Percentiles rank a stretch among this genome's conserved stretches.
phyloP scores from a whole-genome alignment of 1,140 invertebrate species.

The Pissodes strobi region DNA sequence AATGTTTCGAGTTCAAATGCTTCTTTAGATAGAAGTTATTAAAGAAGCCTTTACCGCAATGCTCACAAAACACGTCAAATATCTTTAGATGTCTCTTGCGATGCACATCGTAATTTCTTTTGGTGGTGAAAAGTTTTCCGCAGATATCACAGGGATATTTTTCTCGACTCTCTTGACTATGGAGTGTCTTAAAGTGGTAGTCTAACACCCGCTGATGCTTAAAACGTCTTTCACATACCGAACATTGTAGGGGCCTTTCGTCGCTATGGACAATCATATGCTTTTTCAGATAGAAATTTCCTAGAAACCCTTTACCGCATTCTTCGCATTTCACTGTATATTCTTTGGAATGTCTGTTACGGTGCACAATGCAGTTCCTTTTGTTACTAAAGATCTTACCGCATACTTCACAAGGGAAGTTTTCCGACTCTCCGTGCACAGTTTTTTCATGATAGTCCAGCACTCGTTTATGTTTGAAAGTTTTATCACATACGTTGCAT shows the following conservation, averaged over 20 bases:
- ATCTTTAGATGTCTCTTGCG: conserved; percentile 64
- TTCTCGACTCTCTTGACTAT: conserved; percentile 3
- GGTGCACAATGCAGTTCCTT: conserved; percentile 39
- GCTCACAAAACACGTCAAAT: conserved; percentile 39
- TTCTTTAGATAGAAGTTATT: conserved; percentile 21
- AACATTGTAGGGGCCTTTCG: conserved; percentile 58
- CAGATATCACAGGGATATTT: conserved; percentile 48
- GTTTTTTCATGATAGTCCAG: conserved; percentile 35
- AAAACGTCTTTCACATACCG: conserved; percentile 68
- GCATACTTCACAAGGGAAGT: conserved; percentile 30
- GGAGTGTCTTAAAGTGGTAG: conserved; percentile 29
- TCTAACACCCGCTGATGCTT: conserved; percentile 40
- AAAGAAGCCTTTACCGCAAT: conserved; percentile 43
- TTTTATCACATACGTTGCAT: conserved; percentile 58
- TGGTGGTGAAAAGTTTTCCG: conserved; percentile 68
- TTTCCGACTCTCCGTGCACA: conserved; percentile 23
- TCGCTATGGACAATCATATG: conserved; percentile 55
- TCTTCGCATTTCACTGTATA: conserved; percentile 36
- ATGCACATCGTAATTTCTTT: conserved; percentile 68
- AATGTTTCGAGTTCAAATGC: conserved; percentile 32
- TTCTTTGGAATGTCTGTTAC: conserved; percentile 29
- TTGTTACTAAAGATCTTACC: conserved; percentile 34
- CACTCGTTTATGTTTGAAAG: conserved; percentile 57
- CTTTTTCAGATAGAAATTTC: conserved; percentile 25
- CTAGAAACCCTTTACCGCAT: conserved; percentile 37